These are phyloP conservation scores for Lordiphosa mommai DNA, from an alignment of 1,140 invertebrate genomes.

Conservation along the genomic window DNA sequence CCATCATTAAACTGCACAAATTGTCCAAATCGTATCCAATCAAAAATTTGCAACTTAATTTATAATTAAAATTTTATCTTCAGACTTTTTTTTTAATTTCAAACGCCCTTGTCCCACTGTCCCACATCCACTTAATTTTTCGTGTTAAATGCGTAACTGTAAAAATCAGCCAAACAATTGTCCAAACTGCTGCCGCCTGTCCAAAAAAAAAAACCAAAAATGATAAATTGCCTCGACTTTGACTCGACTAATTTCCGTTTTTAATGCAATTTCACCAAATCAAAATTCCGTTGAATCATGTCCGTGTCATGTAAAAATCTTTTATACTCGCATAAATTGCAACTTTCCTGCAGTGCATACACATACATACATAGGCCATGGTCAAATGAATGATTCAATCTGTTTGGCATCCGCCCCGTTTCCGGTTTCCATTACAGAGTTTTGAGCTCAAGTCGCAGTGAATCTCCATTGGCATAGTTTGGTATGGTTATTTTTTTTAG, in stretches of 20 bases:
- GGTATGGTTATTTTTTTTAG: conserved; percentile 21
- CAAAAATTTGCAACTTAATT: too few species aligned
- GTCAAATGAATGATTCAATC: conserved; percentile 67
- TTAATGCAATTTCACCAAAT: conserved; percentile 59
- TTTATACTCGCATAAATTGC: conserved; percentile 45
- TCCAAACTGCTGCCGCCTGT: conserved; percentile 3
- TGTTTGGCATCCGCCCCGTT: conserved; percentile 72
- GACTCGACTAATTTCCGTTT: conserved; percentile 61
- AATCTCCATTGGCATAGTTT: neutral
- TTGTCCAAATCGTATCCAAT: too few species aligned
- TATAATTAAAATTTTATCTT: neutral
- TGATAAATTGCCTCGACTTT: conserved; percentile 51
- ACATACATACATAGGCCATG: conserved; percentile 35
- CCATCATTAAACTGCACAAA: too few species aligned
- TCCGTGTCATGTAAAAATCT: conserved; percentile 49
- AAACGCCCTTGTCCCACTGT: conserved; percentile 10
- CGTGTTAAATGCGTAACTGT: conserved; percentile 59
- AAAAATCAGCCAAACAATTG: conserved; percentile 53
- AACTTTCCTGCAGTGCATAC: conserved; percentile 18
- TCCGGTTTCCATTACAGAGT: conserved; percentile 68
- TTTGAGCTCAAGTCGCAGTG: conserved; percentile 16
- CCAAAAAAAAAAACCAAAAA: conserved; percentile 19
- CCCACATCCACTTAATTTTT: conserved; percentile 22
- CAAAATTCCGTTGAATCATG: conserved; percentile 55
- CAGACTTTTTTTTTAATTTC: neutral